Conservation (phyloP, 2,888 invertebrate species). For the Gandaritis pyraliata region DNA sequence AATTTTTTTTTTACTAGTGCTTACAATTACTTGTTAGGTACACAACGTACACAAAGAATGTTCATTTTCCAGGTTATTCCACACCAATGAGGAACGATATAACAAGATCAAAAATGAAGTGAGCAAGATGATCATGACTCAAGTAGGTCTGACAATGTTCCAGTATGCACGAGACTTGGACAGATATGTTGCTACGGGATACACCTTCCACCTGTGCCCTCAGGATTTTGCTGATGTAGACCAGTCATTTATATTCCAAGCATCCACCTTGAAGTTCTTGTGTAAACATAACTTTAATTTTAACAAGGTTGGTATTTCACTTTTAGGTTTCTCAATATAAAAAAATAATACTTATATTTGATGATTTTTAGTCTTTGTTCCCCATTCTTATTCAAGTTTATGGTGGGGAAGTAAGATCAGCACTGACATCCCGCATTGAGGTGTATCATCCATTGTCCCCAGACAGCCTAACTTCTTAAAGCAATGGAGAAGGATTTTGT, state of each 20-base stretch:
- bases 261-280: constrained; percentile 86
- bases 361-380: no score
- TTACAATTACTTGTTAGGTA: no score
- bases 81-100: constrained; percentile 71
- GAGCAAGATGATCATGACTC: constrained; percentile 84
- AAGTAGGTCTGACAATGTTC: constrained; percentile 89
- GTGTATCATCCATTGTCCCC: no score
- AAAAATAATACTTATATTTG: no score
- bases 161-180: constrained; percentile 83
- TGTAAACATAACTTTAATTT: constrained; percentile 87
- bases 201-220: constrained; percentile 89
- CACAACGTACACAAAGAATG: no score
- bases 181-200: constrained; percentile 84
- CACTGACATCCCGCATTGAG: no score
- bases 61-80: constrained; percentile 74
- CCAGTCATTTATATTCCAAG: constrained; percentile 86
- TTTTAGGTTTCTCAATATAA: no score
- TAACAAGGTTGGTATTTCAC: constrained; percentile 86
- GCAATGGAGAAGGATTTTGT: no score
- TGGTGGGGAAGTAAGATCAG: no score
- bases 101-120: constrained; percentile 66
- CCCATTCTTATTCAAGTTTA: no score
- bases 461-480: no score
- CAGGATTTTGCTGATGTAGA: constrained; percentile 85
- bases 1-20: no score